Evolutionary conservation across 2,888 invertebrate species (phyloP), one percentile per base, ranked within the genome.

Genomic region (Melanargia galathea): DNA sequence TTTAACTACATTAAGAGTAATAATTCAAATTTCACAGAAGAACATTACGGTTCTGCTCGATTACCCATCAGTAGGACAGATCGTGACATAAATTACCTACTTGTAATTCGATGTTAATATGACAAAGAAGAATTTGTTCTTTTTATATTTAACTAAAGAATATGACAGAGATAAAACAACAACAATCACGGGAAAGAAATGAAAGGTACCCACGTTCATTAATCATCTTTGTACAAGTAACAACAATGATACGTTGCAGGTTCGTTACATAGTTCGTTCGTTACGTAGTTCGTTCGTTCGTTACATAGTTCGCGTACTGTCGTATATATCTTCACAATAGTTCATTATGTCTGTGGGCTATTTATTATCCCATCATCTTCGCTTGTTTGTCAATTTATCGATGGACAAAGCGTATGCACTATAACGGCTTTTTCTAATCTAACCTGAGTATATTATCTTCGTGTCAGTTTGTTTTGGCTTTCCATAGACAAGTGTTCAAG

Each of bases 291-390:
- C 45, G 24, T n/a, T 33, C 24, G 48, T 60, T 46, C 24, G 24
- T 57, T 35, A 57, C 22, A 61, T 61, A 18, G 51, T 24, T 35
- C 45, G 24, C n/a, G 40, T 60, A 35, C 46, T 57, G 26, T 60
- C 65, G 59, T 71, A 69, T 71, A 70, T 68, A 70, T 72, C 66
- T 71, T 70, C 70, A 69, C 71, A 74, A 74, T 68, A 71, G 67
- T 69, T 72, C 67, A 72, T 74, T 71, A 71, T 72, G 67, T 66
- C 58, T 64, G 65, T 65, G 62, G 62, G 67, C 56, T 66, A 70
- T 69, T 69, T 67, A 59, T 59, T 62, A 63, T 62, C 54, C 24
- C 60, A 60, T 58, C 57, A 64, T 52, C 40, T 58, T 22, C 52
- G 60, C 33, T 58, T 62, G 48, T 67, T 67, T 59, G 51, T 54